A percentile compares a stretch with the other conserved stretches of the same genome.
phyloP scores from a whole-genome alignment of 2,797 vertebrate genomes.

The Oreonectes daqikongensis region DNA sequence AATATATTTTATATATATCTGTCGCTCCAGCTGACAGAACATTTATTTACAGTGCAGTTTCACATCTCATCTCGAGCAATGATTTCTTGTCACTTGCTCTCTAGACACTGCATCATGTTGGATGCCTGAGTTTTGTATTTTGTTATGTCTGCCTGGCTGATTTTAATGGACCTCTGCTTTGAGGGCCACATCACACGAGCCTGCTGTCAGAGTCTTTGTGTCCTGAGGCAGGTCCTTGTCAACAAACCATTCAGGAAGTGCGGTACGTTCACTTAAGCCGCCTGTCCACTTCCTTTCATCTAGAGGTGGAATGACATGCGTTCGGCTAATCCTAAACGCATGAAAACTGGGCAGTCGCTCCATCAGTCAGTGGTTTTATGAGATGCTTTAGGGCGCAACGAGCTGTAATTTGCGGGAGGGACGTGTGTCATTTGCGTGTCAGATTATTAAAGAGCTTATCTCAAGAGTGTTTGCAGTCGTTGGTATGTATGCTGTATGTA shows the following conservation, averaged over 20 bases:
- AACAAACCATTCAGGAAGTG: conserved; percentile 21
- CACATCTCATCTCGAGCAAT: neutral
- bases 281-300: conserved; percentile 43
- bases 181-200: conserved; percentile 12
- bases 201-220: conserved; percentile 20
- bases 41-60: no score
- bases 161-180: conserved; percentile 33
- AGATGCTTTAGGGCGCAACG: conserved; percentile 2
- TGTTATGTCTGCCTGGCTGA: conserved; percentile 11
- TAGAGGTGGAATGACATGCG: conserved; percentile 10
- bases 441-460: conserved; percentile 42
- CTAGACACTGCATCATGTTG: conserved; percentile 3
- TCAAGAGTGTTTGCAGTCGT: conserved; percentile 30
- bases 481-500: neutral
- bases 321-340: conserved; percentile 33
- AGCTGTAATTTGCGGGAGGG: conserved; percentile 42
- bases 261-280: conserved; percentile 35
- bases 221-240: conserved; percentile 29
- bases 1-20: no score
- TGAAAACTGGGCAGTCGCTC: conserved; percentile 23
- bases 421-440: conserved; percentile 50
- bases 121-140: conserved; percentile 1
- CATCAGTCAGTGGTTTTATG: conserved; percentile 32
- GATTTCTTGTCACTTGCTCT: conserved; percentile 24
- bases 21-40: no score